Evolutionary conservation across 1,140 invertebrate species (phyloP), one percentile per base, ranked within the genome.

Genomic region (Diabrotica undecimpunctata): DNA sequence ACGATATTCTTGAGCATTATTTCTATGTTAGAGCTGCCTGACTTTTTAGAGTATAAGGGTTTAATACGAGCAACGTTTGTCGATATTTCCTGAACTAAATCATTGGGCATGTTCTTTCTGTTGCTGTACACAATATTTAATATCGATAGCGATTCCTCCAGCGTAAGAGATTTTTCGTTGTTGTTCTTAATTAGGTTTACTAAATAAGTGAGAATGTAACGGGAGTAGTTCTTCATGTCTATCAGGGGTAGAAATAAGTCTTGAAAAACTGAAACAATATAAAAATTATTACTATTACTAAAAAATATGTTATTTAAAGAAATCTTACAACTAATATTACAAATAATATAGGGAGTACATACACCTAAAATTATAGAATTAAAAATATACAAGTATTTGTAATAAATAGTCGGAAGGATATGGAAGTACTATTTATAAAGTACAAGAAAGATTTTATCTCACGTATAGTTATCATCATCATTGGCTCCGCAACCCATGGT

Each of bases 241-340:
- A 93, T 79, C 72, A 90, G 81, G 0, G 90, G 89, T 37, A 90
- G 79, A 87, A 94, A 92, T 9, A 93, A 78, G 66, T 92, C 89
- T 75, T 91, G 85, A 90, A 92, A 94, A 5, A 90, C 87, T 89
- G 75, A 52, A 79, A 66, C 37, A 59, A 60, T 35, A 60, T 60
- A 46, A 46, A 25, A 57, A 52, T 25, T 64, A 35, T 14, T 11
- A 54, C 9, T 54, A 54, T 25, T 4, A 25, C 25, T 25, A 39
- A 35, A 14, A 38, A 46, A 46, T 46, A 10, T 46, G 3, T 46
- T 46, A 46, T 46, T 46, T 8, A 46, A 46, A 8, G 6, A 46
- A 46, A 46, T 46, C 41, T 25, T 25, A 25, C 4, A 25, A 25
- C 25, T 25, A 25, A 4, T 25, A 25, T 4, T 25, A 25, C 25